Percentiles rank a stretch among this genome's conserved stretches.
These are phyloP conservation scores for Montipora foliosa DNA, from an alignment of 64 coral and sea anemone species.

Conservation along the genomic window DNA sequence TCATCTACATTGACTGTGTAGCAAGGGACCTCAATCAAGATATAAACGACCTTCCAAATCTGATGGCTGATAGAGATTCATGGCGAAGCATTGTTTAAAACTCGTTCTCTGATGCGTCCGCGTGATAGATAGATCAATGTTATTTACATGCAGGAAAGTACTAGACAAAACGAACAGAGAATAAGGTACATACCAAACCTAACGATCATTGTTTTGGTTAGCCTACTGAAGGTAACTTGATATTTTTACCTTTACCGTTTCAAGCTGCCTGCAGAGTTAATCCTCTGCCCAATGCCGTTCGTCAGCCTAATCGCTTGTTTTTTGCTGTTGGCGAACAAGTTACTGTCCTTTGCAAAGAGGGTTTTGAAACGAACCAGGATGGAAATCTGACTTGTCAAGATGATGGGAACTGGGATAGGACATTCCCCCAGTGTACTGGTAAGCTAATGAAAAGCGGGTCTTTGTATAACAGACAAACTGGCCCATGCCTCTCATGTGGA, in stretches of 20 bases:
- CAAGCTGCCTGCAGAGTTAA: conserved; percentile 69
- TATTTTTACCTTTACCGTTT: neutral
- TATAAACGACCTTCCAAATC: too few species aligned
- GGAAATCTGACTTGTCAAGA: conserved; percentile 45
- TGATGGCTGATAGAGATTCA: too few species aligned
- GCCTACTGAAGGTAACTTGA: neutral
- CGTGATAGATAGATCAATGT: too few species aligned
- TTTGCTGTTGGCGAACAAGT: conserved; percentile 45
- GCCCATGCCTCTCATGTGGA: too few species aligned
- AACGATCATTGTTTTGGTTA: neutral
- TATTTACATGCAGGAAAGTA: too few species aligned
- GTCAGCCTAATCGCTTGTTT: conserved; percentile 39
- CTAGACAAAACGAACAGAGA: too few species aligned
- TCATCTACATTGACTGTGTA: too few species aligned
- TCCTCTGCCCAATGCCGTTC: conserved; percentile 17
- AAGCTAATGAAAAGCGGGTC: neutral
- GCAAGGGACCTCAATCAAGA: too few species aligned
- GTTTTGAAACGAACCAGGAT: conserved; percentile 31
- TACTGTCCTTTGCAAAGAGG: conserved; percentile 32
- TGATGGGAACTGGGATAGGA: conserved; percentile 44
- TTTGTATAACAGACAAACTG: too few species aligned
- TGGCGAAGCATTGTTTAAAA: too few species aligned
- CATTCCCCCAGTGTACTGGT: conserved; percentile 57
- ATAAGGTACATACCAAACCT: too few species aligned
- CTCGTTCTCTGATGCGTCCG: too few species aligned